phyloP scores from a whole-genome alignment of 2,113 vertebrate species.

The Miniopterus natalensis region DNA sequence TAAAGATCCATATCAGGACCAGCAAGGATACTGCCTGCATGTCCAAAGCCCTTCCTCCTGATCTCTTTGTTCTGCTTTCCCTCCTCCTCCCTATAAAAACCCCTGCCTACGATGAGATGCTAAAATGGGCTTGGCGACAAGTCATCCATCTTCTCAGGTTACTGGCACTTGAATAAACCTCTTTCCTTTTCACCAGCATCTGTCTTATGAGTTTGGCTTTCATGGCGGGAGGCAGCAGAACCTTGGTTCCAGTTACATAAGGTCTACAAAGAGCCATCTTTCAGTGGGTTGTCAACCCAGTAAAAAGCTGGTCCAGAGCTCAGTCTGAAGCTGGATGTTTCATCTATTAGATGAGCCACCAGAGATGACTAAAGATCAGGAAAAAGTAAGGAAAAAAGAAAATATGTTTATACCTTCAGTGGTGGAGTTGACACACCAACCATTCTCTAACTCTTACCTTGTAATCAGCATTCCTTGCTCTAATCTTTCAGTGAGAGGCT shows the following conservation, averaged over 20 bases:
- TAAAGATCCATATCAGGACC: neutral
- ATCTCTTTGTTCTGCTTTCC: neutral
- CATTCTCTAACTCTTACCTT: slow-evolving; percentile 13
- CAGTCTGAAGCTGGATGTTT: neutral
- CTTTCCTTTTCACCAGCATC: neutral
- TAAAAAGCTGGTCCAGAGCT: neutral
- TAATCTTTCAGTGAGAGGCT: slow-evolving; percentile 14
- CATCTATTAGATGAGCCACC: neutral
- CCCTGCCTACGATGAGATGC: neutral
- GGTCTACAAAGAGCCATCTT: neutral
- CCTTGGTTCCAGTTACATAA: neutral
- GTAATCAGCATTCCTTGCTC: neutral
- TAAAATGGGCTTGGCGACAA: neutral
- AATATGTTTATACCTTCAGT: slow-evolving; percentile 37
- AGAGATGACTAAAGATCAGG: slow-evolving; percentile 38
- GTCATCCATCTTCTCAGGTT: neutral
- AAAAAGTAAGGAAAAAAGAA: slow-evolving; percentile 39
- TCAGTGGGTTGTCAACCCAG: neutral
- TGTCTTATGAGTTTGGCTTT: neutral
- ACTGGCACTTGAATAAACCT: neutral
- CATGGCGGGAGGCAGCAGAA: neutral
- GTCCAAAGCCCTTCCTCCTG: neutral
- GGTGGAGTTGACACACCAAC: neutral
- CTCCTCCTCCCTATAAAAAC: neutral
- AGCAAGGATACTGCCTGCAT: neutral